Base-by-base conservation (phyloP, 2,113 vertebrate species). In the Emydocephalus ijimae region DNA sequence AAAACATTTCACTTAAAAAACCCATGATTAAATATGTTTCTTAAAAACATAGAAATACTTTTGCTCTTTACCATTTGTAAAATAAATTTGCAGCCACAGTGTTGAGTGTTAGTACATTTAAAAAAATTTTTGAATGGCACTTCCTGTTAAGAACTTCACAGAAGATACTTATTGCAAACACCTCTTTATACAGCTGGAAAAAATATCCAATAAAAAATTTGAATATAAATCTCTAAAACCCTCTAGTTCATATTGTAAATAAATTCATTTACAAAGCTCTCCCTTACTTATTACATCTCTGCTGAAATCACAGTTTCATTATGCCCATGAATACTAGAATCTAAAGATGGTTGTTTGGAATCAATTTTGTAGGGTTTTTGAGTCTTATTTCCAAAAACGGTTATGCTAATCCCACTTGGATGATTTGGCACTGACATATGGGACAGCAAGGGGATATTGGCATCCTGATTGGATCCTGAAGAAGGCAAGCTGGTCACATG, bases 401-500 rank as follows among this genome's bases (percentile, higher is more conserved):
- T 95, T 92, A 98, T 94, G 0, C 96, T 96, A 39, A 98, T 98
- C 1, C 98, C 98, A 4, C 97, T 96, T 0, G 98, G 98, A 96
- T 99, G 96, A 90, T 96, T 98, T 56, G 98, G 97, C 7, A 98
- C 97, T 0, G 98, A 97, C 97, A 99, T 97, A 95, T 99, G 99
- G 48, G 99, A 99, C 0, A 99, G 98, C 96, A 99, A 96, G 29
- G 99, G 99, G 0, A 99, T 99, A 96, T 99, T 99, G 86, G 99
- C 99, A 21, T 99, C 99, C 87, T 99, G 99, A 97, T 99, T 99
- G 96, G 99, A 99, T 92, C 99, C 99, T 0, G 99, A 98, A 91
- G 99, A 99, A 0, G 99, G 99, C 95, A 99, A 94, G 64, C 99
- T 99, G 87, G 99, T 99, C 94, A 99, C 98, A 1, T 99, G 99